Evolutionary conservation across 2,888 invertebrate genomes (phyloP), one percentile per base, ranked within the genome.

Genomic region (Drosophila vallismaia): DNA sequence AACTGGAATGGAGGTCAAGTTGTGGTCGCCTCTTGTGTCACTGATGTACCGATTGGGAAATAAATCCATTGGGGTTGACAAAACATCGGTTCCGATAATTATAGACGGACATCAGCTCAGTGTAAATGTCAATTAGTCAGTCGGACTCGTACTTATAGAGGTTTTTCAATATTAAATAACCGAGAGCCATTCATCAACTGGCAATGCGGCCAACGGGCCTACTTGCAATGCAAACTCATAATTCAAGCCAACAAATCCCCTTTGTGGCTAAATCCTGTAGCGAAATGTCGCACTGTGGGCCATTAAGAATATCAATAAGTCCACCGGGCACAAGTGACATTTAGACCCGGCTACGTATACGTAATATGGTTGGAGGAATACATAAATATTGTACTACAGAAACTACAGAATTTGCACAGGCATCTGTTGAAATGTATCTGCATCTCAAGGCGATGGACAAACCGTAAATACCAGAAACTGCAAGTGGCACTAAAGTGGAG

Each of bases 21-120:
- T 86, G 87, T 69, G 81, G 81, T 81, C 62, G 53, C 51, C 53
- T 58, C 78, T 86, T 86, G 78, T 83, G 86, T 72, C 86, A 86
- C 79, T 71, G 44, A 19, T 24, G 44, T 14, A 28, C 12, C 59
- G 29, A 44, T 63, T 63, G 66, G 66, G 66, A 54, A 63, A 36
- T 36, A n/a, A n/a, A 63, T 38, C 54, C 42, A 44, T n/a, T 42
- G 42, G 49, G 45, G 54, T 54, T 64, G 64, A 54, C 68, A 68
- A 67, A 36, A 53, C 63, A 64, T 45, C n/a, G 54, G 36, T 31
- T 54, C 31, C 31, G 48, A 66, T 69, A 48, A 69, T 66, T 66
- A 56, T 31, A 58, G 14, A 48, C 58, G 42, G 40, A 36, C 68
- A 49, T 57, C 54, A 38, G 42, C 19, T 24, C 67, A 49, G 48